A percentile compares a stretch with the other conserved stretches of the same genome.
These are phyloP conservation scores for Erannis defoliaria DNA, from an alignment of 2,888 invertebrate genomes.

Conservation along the genomic window DNA sequence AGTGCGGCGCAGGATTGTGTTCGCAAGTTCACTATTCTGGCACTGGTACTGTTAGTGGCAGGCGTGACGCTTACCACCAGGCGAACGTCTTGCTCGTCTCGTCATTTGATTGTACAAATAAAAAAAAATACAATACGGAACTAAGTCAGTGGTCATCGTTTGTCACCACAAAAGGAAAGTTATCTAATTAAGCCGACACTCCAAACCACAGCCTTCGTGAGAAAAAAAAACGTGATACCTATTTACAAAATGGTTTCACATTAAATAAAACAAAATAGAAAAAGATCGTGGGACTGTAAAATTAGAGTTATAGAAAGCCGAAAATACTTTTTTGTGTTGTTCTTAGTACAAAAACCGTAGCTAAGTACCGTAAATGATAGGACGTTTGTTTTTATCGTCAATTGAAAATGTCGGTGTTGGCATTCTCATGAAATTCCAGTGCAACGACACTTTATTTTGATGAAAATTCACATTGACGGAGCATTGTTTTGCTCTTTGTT, in stretches of 20 bases:
- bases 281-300: conserved; percentile 28
- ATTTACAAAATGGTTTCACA: conserved; percentile 13
- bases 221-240: conserved; percentile 25
- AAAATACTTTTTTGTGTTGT: conserved; percentile 16
- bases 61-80: too few relatives aligned
- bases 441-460: neutral
- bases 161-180: conserved; percentile 24
- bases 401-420: conserved; percentile 22
- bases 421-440: conserved; percentile 10
- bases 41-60: too few relatives aligned
- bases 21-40: too few relatives aligned
- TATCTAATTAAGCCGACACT: conserved; percentile 7
- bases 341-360: conserved; percentile 18
- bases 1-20: too few relatives aligned
- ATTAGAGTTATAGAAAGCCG: conserved; percentile 27
- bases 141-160: conserved; percentile 3
- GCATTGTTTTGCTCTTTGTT: too few relatives aligned
- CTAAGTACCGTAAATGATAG: conserved; percentile 24
- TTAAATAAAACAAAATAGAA: conserved; percentile 26
- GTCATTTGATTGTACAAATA: too few relatives aligned
- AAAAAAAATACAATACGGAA: neutral
- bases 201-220: conserved; percentile 18
- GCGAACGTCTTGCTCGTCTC: too few relatives aligned
- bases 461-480: neutral
- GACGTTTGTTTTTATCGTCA: conserved; percentile 32